Conservation (phyloP, 2,113 vertebrate genomes). For the Dasyprocta punctata region DNA sequence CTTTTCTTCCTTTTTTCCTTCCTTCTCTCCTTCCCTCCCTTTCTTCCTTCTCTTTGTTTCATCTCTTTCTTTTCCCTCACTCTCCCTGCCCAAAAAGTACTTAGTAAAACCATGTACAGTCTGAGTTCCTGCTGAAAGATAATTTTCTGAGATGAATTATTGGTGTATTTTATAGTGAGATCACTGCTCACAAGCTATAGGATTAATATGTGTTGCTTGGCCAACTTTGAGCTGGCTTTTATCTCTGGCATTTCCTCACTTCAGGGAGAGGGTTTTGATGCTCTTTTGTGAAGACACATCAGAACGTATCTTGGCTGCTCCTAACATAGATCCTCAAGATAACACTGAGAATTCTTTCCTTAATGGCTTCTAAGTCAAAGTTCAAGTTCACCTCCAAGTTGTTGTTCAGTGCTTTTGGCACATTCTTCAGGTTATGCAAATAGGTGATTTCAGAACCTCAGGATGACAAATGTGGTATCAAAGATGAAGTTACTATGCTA, state of each 20-base stretch:
- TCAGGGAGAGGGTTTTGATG: slow-evolving; percentile 10
- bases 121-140: slow-evolving; percentile 56
- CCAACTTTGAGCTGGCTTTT: slow-evolving; percentile 70
- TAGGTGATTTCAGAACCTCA: slow-evolving; percentile 22
- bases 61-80: neutral
- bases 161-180: slow-evolving; percentile 67
- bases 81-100: slow-evolving; percentile 37
- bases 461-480: neutral
- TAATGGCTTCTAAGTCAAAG: neutral
- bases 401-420: neutral
- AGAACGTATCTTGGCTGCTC: neutral
- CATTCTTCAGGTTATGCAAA: neutral
- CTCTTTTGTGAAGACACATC: slow-evolving; percentile 52
- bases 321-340: neutral
- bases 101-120: slow-evolving; percentile 48
- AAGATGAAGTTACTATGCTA: neutral
- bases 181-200: slow-evolving; percentile 35
- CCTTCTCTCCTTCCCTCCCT: fast-evolving
- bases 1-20: too few relatives aligned
- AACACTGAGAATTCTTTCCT: neutral
- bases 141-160: slow-evolving; percentile 69
- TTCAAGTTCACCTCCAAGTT: neutral
- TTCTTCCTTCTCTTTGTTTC: neutral
- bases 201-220: slow-evolving; percentile 74
- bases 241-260: slow-evolving; percentile 71